Evolutionary conservation across 1,140 invertebrate species (phyloP).

Genomic region (Probaryconus sp.): DNA sequence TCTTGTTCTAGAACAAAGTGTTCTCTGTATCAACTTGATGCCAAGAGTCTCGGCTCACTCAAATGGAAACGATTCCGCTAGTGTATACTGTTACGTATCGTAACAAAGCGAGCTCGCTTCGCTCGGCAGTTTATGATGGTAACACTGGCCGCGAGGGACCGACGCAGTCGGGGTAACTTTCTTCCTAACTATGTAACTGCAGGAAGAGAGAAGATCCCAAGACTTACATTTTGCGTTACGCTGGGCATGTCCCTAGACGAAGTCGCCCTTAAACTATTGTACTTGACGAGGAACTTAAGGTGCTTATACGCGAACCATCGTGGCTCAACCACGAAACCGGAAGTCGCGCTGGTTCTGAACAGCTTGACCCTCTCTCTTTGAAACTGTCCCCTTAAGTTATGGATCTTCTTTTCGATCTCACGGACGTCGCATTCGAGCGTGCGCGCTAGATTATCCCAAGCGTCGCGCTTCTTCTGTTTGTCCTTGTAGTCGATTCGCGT

Average conservation of each 20-base stretch:
- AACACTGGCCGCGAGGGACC: no score
- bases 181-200: no score
- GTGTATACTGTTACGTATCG: no score
- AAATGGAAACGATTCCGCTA: no score
- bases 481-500: conserved; percentile 55
- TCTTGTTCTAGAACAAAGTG: no score
- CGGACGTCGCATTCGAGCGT: conserved; percentile 43
- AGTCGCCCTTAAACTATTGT: conserved; percentile 27
- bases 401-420: conserved; percentile 53
- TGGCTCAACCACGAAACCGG: conserved; percentile 45
- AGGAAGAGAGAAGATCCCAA: no score
- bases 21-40: no score
- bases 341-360: conserved; percentile 41
- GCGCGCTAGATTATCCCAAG: conserved; percentile 37
- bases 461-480: conserved; percentile 45
- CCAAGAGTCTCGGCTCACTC: no score
- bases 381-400: conserved; percentile 48
- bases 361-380: conserved; percentile 45
- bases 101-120: no score
- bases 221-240: conserved; percentile 46
- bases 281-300: conserved; percentile 43
- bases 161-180: no score
- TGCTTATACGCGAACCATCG: conserved; percentile 53
- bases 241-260: conserved; percentile 18
- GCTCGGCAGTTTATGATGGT: no score